Evolutionary conservation across 2,113 vertebrate genomes (phyloP).

Genomic region (Cheilinus undulatus): DNA sequence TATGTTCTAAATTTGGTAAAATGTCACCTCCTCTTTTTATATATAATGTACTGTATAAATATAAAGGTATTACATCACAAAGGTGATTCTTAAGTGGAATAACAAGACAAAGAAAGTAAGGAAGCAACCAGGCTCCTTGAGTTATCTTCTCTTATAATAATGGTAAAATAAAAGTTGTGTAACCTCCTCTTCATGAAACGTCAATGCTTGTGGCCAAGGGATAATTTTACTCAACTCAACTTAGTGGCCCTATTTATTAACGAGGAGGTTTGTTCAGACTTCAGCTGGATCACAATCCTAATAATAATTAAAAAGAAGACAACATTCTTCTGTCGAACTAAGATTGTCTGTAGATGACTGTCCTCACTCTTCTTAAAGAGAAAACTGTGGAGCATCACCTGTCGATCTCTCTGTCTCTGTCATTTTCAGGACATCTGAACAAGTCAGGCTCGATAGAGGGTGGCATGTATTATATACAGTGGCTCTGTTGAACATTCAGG

Average conservation of each 20-base stretch:
- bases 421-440: too few relatives aligned
- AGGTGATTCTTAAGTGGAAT: conserved; percentile 1
- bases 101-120: neutral
- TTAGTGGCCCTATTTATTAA: conserved; percentile 19
- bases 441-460: too few relatives aligned
- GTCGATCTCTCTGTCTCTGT: too few relatives aligned
- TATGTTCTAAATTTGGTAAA: conserved; percentile 62
- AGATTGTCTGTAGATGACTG: conserved; percentile 13
- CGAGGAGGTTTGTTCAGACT: conserved; percentile 26
- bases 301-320: conserved; percentile 32
- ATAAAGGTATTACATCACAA: conserved; percentile 5
- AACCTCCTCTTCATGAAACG: neutral
- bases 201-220: neutral
- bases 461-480: too few relatives aligned
- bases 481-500: too few relatives aligned
- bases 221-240: conserved; percentile 1
- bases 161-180: neutral
- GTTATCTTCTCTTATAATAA: neutral
- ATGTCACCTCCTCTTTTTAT: conserved; percentile 38
- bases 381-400: too few relatives aligned
- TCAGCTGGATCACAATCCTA: conserved; percentile 37
- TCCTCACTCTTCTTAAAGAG: too few relatives aligned
- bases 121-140: neutral
- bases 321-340: conserved; percentile 36
- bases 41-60: neutral